These are phyloP conservation scores for Theristicus caerulescens DNA, from an alignment of 2,113 vertebrate genomes.

Conservation along the genomic window DNA sequence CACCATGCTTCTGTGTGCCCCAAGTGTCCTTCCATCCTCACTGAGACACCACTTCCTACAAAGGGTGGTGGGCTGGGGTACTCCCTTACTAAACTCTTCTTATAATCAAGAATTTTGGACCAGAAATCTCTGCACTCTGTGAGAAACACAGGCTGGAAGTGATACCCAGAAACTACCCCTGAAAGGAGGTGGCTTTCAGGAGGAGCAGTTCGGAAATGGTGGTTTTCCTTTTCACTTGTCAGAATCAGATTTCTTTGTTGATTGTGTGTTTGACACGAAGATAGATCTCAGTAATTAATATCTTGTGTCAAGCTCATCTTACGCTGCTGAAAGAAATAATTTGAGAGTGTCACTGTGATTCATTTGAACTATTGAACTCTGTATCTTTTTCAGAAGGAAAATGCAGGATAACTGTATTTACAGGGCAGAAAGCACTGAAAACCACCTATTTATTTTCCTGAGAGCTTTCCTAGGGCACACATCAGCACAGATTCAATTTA, in stretches of 20 bases:
- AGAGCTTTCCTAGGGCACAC: not conserved
- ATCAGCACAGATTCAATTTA: not conserved
- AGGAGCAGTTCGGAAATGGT: not conserved
- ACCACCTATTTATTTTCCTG: not conserved
- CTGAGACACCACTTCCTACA: not conserved
- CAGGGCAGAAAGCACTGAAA: not conserved
- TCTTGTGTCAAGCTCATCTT: not conserved
- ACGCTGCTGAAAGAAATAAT: not conserved
- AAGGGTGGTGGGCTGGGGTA: not conserved
- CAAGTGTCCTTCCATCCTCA: not conserved
- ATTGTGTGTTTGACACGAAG: not conserved
- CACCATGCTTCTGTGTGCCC: not conserved
- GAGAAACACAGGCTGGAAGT: not conserved
- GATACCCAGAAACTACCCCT: not conserved
- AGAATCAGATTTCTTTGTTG: not conserved
- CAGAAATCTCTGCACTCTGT: not conserved
- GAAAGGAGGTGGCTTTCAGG: not conserved
- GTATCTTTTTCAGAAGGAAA: not conserved
- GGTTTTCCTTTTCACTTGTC: not conserved
- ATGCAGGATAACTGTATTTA: not conserved
- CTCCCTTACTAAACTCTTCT: not conserved
- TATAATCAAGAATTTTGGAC: not conserved
- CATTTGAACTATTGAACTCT: not conserved
- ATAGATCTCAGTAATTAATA: conserved; percentile 29
- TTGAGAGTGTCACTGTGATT: not conserved